Conservation (phyloP, 1,140 invertebrate genomes). For the Papilio polytes region DNA sequence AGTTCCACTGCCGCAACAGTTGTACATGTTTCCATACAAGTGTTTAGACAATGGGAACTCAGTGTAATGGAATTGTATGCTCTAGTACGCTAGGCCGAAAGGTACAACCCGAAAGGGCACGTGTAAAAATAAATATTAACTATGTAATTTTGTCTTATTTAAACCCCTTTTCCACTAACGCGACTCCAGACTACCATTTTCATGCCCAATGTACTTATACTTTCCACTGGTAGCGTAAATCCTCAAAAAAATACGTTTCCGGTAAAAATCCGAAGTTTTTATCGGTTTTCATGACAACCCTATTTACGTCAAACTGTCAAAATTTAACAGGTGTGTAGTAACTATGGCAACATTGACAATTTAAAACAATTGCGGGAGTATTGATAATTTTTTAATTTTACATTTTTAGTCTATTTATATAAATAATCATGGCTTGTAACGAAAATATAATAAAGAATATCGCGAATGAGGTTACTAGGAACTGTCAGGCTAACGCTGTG, state of each 20-base stretch:
- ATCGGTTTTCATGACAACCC: neutral
- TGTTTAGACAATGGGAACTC: neutral
- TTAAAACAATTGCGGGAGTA: constrained; percentile 13
- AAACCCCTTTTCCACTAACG: neutral
- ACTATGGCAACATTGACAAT: constrained; percentile 28
- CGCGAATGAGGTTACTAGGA: constrained; percentile 79
- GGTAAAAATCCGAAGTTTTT: too few species aligned
- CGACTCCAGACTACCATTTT: neutral
- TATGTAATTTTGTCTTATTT: neutral
- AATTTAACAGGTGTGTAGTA: neutral
- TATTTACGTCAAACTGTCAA: constrained; percentile 2
- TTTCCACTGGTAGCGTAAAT: too few species aligned
- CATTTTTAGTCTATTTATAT: constrained; percentile 32
- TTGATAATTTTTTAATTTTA: constrained; percentile 5
- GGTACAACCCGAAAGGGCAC: constrained; percentile 19
- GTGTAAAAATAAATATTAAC: constrained; percentile 20
- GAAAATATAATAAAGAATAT: constrained; percentile 82
- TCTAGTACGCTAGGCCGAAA: constrained; percentile 24
- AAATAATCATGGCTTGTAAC: constrained; percentile 66
- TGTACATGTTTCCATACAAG: neutral
- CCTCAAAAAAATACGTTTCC: too few species aligned
- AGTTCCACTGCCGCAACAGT: neutral
- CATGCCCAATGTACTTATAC: too few species aligned
- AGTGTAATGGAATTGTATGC: constrained; percentile 17
- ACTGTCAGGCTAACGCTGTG: constrained; percentile 63